Evolutionary conservation across 2,888 invertebrate genomes (phyloP).

Genomic region (Cataglyphis rosenhaueri): DNA sequence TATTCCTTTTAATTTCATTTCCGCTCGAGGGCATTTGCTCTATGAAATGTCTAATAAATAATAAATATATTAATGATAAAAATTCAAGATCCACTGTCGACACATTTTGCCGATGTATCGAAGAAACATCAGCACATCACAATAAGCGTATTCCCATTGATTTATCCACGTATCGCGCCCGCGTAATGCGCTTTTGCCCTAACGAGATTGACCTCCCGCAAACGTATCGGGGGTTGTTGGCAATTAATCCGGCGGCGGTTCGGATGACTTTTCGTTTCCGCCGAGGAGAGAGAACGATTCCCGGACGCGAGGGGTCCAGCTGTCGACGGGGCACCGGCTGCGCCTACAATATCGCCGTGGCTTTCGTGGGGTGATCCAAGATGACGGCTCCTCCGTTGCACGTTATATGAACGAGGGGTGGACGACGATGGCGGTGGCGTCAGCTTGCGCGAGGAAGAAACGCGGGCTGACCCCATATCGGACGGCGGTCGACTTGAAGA

Average conservation of each 20-base stretch:
- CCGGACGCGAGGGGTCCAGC: constrained; percentile 74
- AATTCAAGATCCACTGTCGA: background rate
- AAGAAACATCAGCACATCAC: background rate
- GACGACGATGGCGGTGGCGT: constrained; percentile 66
- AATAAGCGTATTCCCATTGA: constrained; percentile 26
- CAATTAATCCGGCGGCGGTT: constrained; percentile 73
- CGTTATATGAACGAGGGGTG: constrained; percentile 60
- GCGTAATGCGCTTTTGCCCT: constrained; percentile 76
- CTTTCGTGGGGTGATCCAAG: constrained; percentile 75
- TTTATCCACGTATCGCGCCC: constrained; percentile 33
- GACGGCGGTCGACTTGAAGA: background rate
- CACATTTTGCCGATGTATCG: background rate
- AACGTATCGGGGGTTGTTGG: constrained; percentile 50
- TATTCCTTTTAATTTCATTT: background rate
- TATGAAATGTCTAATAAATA: background rate
- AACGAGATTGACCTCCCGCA: constrained; percentile 68
- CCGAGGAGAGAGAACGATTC: constrained; percentile 6
- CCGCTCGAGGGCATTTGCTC: background rate
- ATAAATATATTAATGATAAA: background rate
- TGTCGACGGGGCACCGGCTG: constrained; percentile 83
- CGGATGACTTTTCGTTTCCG: constrained; percentile 71
- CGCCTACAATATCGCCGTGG: constrained; percentile 78
- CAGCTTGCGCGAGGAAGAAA: constrained; percentile 74
- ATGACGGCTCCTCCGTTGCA: constrained; percentile 71
- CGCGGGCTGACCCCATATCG: constrained; percentile 62